Base-by-base conservation (phyloP, 2,888 invertebrate genomes). In the Habrosyne pyritoides region DNA sequence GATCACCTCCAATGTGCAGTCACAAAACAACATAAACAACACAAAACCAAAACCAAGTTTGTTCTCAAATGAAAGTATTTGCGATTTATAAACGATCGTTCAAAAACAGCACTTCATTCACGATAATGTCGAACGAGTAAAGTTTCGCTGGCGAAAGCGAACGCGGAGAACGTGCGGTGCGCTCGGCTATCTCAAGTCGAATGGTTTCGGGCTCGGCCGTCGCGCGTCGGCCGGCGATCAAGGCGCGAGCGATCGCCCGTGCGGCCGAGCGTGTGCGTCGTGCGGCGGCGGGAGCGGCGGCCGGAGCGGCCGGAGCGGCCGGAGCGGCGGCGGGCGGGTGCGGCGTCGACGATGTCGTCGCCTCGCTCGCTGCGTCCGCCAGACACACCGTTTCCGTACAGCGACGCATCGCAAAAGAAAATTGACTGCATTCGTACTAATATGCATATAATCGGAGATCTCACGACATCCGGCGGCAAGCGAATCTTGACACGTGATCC, bases 21-120 rank as follows among this genome's bases (percentile, higher is more conserved):
- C 90, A 91, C 91, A 82, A 76, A 83, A 87, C 80, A 76, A 79
- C 73, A 79, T 81, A 87, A 89, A 89, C 89, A 89, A 84, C 88
- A 89, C 88, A 87, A 85, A 83, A 66, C 73, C 80, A 81, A 80
- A 84, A 90, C 84, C 8, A 14, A 79, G 85, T 86, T 77, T 73
- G 78, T 75, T 72, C 67, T 68, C 66, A 77, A 78, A 77, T 64
- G 71, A 80, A 79, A 83, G 80, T 83, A 78, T 81, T 75, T 71
- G 74, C 77, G 69, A 65, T 72, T 67, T 71, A 63, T 66, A 76
- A 75, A 77, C 65, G 70, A 68, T 78, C 64, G 76, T 74, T 77
- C 71, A 77, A 80, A 77, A 81, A 81, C 83, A 86, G 69, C 86
- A 89, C 89, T 89, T 85, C 69, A 79, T 80, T 89, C 85, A 84